These are phyloP conservation scores for Coluber constrictor DNA, from an alignment of 2,797 vertebrate species.

Conservation along the genomic window DNA sequence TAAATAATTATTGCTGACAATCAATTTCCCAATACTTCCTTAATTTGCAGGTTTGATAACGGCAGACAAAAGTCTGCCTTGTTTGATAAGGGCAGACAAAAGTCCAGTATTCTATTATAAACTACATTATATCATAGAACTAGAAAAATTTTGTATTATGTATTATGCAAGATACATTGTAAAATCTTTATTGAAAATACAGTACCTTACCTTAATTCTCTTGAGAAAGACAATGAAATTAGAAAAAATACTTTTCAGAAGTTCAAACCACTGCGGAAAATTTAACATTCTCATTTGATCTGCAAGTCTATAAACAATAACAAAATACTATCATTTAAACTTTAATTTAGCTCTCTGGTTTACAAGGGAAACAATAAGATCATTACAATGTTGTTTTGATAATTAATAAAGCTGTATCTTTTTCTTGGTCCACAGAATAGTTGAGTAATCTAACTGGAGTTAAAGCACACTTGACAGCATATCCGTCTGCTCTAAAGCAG, in stretches of 20 bases:
- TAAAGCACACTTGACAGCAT: background rate
- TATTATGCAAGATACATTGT: background rate
- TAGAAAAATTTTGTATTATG: background rate
- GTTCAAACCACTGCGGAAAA: constrained; percentile 84
- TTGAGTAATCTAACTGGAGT: background rate
- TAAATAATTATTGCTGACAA: background rate
- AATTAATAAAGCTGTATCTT: background rate
- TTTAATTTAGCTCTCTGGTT: background rate
- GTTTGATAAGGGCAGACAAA: background rate
- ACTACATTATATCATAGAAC: background rate
- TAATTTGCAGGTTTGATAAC: background rate
- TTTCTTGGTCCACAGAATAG: background rate
- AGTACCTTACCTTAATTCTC: constrained; percentile 86
- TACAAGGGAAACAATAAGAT: background rate
- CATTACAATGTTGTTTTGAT: background rate
- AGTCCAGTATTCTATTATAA: background rate
- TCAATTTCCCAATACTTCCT: background rate
- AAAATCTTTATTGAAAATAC: constrained; percentile 1
- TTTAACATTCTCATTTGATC: constrained; percentile 91
- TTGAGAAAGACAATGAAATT: constrained; percentile 89
- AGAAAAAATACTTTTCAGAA: constrained; percentile 86
- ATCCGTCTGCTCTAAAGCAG: background rate
- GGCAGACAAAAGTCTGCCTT: background rate
- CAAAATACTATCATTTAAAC: constrained; percentile 1
- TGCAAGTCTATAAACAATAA: constrained; percentile 77